These are phyloP conservation scores for Odontesthes bonariensis DNA, from an alignment of 2,113 vertebrate species.

Conservation along the genomic window DNA sequence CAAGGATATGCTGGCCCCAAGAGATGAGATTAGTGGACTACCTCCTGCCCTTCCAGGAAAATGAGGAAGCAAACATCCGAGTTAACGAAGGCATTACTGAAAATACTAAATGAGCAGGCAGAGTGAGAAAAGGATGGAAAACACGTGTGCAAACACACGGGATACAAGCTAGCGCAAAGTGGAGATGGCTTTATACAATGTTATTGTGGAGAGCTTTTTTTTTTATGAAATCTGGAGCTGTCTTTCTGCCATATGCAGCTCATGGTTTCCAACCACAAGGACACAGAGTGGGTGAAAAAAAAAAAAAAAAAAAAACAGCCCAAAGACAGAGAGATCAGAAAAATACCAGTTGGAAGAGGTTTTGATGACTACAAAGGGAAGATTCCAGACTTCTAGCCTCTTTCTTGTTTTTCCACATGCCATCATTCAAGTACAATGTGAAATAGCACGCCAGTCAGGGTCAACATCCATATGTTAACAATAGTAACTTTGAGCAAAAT, in stretches of 20 bases:
- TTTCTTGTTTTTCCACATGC: slow-evolving; percentile 25
- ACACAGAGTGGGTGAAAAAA: slow-evolving; percentile 27
- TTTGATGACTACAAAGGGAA: slow-evolving; percentile 44
- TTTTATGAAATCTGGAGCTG: slow-evolving; percentile 50
- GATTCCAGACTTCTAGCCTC: slow-evolving; percentile 30
- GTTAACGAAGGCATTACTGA: not conserved
- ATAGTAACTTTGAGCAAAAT: not conserved
- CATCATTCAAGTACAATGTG: slow-evolving; percentile 6
- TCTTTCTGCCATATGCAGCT: slow-evolving; percentile 46
- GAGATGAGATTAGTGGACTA: not conserved
- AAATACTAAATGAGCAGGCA: slow-evolving; percentile 6
- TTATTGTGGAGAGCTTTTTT: slow-evolving; percentile 38
- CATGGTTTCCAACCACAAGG: slow-evolving; percentile 59
- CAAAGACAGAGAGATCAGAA: slow-evolving; percentile 18
- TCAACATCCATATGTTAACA: not conserved
- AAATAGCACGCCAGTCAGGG: slow-evolving; percentile 15
- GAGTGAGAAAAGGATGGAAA: not conserved
- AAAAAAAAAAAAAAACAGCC: slow-evolving; percentile 8
- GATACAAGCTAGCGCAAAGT: slow-evolving; percentile 15
- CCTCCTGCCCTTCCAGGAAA: not conserved
- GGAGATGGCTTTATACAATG: slow-evolving; percentile 31
- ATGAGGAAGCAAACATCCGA: not conserved
- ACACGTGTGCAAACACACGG: not conserved
- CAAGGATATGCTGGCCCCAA: slow-evolving; percentile 4
- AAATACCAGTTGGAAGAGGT: slow-evolving; percentile 14